These are phyloP conservation scores for Aspidoscelis tigris DNA, from an alignment of 2,113 vertebrate species.

Conservation along the genomic window DNA sequence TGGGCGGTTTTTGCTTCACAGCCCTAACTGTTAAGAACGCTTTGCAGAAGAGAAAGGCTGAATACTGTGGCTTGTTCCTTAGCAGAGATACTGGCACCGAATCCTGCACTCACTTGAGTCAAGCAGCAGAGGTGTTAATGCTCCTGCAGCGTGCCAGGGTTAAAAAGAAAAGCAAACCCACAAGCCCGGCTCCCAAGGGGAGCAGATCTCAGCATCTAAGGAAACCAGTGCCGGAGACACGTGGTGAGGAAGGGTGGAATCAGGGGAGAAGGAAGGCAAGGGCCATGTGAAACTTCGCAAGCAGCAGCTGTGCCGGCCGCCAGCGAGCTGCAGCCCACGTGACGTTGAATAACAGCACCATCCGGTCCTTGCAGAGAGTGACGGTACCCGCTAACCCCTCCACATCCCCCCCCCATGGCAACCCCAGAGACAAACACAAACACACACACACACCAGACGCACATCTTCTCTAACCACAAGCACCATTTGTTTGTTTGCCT, in stretches of 20 bases:
- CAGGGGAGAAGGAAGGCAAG: background rate
- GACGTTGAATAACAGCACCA: background rate
- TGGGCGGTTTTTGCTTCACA: no score
- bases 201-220: slow-evolving; percentile 20
- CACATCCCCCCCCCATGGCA: no score
- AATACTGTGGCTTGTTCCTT: background rate
- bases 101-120: background rate
- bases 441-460: no score
- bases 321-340: background rate
- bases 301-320: accelerated
- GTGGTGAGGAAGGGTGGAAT: background rate
- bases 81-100: background rate
- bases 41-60: background rate
- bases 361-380: background rate
- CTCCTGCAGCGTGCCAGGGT: no score
- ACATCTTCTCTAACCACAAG: no score
- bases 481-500: no score
- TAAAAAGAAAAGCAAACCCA: accelerated
- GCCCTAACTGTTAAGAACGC: background rate
- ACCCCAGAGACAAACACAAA: no score
- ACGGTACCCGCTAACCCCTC: no score
- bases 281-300: accelerated
- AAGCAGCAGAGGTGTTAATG: accelerated
- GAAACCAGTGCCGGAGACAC: accelerated
- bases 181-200: background rate